Base-by-base conservation (phyloP, 1,140 invertebrate genomes). In the Paramacrobiotus metropolitanus region DNA sequence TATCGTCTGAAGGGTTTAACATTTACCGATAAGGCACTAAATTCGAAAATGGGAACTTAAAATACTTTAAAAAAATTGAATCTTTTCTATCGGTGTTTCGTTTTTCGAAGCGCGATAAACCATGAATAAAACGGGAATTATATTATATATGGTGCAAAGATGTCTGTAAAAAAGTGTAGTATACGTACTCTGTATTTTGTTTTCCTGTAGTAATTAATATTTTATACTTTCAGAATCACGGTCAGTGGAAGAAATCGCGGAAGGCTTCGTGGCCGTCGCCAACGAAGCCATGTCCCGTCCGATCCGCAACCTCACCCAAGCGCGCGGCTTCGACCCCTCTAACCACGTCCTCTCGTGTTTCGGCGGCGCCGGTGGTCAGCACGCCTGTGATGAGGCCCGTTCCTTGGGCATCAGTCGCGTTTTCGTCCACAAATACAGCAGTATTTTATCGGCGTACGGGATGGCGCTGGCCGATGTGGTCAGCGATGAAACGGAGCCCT, bases 241-340 rank as follows among this genome's bases (percentile, higher is more conserved):
- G n/a, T n/a, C n/a, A 0, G 68, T 84, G 29, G 86, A 95, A 72
- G 86, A 98, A 72, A 83, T 96, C 18, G 93, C 93, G 0, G 83
- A 97, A 77, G 95, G 95, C 4, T 99, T 98, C 69, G 82, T 98
- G 44, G 79, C 81, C 62, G 94, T 99, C 2, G 95, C 95, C 1
- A 98, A 99, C 72, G 95, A 99, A 78, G 79, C 91, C 0, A 99
- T 99, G 95, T 96, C 93, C 73, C 77, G 95, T 64, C 93, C 94
- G 0, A 99, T 99, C 67, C 78, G 88, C 72, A 79, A 83, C 44
- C 72, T 88, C 1, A 88, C 86, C 31, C 82, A 87, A 75, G 83
- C 76, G 62, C 28, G 60, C 72, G 95, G 95, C 0, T 83, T 90
- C 72, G 93, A 99, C 70, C 94, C n/a, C 0, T 82, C 87, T 0